Base-by-base conservation (phyloP, 53 echinoderm and acorn worm species). In the Echinarachnius parma region DNA sequence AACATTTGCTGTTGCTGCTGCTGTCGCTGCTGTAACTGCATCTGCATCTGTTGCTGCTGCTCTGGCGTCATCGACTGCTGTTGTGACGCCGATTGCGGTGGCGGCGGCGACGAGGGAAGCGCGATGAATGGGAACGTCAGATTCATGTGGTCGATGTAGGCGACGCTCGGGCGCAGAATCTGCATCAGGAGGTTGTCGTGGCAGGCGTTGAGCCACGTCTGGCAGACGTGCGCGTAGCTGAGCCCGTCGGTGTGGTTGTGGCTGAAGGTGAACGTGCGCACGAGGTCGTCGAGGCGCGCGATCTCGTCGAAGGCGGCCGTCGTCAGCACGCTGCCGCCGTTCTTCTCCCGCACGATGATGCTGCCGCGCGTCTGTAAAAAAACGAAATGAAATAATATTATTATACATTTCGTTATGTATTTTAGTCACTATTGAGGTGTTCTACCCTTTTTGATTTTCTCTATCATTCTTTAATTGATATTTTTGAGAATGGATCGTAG, bases 211-310 rank as follows among this genome's bases (percentile, higher is more conserved):
- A 72, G 39, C 74, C 74, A 72, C 28, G 74, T 72, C 36, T 72
- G 74, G 24, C 74, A 72, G 18, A 72, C 57, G 39, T 72, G 35
- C 36, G 14, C 21, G 44, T 72, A 72, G 45, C 28, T 56, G n/a
- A n/a, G n/a, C 28, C 39, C 55, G 2, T 56, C 74, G 5, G 74
- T 56, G 57, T 37, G n/a, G 57, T 72, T 72, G 56, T 57, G 23
- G 0, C 56, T 56, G 57, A 72, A 72, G 2, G 55, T 72, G 58
- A 72, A 72, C 5, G 74, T 72, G n/a, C 74, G 24, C n/a, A 72
- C 42, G 25, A 72, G 56, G 25, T 72, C 74, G 42, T 72, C 74
- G 28, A 72, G 57, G 39, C 19, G 74, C 33, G 37, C 74, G 74
- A 72, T 56, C 57, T 72, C 74, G 7, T 42, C 36, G 46, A 72